These are phyloP conservation scores for Tangara arthus DNA, from an alignment of 2,797 vertebrate genomes.

Conservation along the genomic window DNA sequence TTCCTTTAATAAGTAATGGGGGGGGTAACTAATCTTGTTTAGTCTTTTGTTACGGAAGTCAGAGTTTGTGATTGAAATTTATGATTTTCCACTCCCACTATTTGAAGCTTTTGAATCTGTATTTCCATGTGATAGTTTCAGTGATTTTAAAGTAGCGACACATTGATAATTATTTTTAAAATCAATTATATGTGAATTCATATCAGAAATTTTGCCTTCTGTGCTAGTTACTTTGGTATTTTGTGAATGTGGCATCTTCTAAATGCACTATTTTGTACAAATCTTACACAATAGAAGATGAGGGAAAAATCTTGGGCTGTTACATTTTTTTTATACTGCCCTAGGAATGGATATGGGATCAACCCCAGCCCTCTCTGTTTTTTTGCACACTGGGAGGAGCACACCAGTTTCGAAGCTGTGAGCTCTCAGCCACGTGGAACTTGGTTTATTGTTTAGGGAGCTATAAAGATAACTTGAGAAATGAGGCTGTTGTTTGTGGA, in stretches of 20 bases:
- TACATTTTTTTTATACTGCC: background rate
- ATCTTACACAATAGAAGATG: background rate
- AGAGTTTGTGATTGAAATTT: background rate
- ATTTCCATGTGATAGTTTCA: background rate
- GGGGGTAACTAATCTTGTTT: background rate
- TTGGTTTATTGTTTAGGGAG: background rate
- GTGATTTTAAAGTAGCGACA: background rate
- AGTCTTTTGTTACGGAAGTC: background rate
- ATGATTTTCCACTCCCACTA: background rate
- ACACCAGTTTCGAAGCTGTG: rapidly evolving
- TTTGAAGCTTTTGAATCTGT: background rate
- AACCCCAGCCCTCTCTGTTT: background rate
- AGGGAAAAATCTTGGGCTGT: background rate
- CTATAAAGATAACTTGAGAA: background rate
- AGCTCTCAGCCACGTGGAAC: rapidly evolving
- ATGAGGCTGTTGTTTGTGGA: background rate
- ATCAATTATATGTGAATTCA: background rate
- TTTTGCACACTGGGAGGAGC: background rate
- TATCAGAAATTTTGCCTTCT: background rate
- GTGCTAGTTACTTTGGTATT: background rate
- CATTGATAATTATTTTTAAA: background rate
- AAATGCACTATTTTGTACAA: background rate
- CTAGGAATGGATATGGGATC: background rate
- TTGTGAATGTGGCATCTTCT: background rate
- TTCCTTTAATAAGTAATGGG: background rate